These are phyloP conservation scores for Oophaga sylvatica DNA, from an alignment of 2,797 vertebrate genomes.

Conservation along the genomic window DNA sequence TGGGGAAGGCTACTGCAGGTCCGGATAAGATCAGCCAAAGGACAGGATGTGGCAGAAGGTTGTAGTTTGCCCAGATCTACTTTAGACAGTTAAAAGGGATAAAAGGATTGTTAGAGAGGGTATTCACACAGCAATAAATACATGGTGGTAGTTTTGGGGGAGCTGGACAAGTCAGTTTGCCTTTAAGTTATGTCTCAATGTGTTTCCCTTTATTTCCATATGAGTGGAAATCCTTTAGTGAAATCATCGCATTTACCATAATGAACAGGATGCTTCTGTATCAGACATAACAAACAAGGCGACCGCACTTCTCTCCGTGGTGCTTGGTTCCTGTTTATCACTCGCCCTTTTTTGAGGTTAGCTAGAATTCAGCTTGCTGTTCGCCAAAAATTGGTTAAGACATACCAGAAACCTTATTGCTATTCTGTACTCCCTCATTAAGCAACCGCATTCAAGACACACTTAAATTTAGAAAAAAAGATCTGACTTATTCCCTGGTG, in stretches of 20 bases:
- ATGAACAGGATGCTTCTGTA: conserved; percentile 70
- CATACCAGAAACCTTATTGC: not conserved
- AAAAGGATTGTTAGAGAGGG: no score
- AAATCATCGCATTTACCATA: conserved; percentile 71
- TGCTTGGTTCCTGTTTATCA: conserved; percentile 77
- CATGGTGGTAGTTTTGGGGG: no score
- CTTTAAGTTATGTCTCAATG: not conserved
- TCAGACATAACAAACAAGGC: conserved; percentile 72
- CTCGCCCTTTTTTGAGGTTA: conserved; percentile 11
- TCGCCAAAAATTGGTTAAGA: not conserved
- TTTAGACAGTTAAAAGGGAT: no score
- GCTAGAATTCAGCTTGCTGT: not conserved
- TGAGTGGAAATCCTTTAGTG: conserved; percentile 70
- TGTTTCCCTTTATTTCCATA: conserved; percentile 62
- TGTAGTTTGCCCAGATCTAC: no score
- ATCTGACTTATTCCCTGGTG: no score
- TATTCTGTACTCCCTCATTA: not conserved
- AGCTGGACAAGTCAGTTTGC: no score
- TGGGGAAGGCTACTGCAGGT: no score
- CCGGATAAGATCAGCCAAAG: no score
- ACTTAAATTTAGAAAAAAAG: not conserved
- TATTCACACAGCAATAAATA: no score
- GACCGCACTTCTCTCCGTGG: conserved; percentile 71
- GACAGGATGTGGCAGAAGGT: no score
- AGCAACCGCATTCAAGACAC: not conserved